Conservation (phyloP, 2,797 vertebrate species). For the Leptatherina wallacei region DNA sequence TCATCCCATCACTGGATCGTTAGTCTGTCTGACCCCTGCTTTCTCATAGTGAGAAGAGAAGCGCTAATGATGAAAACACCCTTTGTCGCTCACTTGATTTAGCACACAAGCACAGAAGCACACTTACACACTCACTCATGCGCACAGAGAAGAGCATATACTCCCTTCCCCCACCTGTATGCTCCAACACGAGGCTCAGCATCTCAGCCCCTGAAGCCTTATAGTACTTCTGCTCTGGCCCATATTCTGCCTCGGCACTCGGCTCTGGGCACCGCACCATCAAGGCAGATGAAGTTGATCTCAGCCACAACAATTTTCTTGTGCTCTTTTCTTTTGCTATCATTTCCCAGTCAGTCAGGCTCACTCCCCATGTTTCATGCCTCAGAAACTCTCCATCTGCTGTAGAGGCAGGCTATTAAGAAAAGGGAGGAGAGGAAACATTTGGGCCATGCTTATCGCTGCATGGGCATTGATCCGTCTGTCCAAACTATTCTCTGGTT, state of each 20-base stretch:
- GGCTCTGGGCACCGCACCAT: constrained; percentile 60
- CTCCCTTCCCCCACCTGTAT: constrained; percentile 61
- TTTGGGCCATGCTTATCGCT: constrained; percentile 48
- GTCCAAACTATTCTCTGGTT: constrained; percentile 22
- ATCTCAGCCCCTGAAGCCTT: constrained; percentile 42
- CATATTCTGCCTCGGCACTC: constrained; percentile 59
- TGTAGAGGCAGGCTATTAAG: constrained; percentile 46
- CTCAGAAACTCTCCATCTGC: constrained; percentile 76
- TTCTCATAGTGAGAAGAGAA: constrained; percentile 60
- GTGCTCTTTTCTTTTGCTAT: constrained; percentile 36
- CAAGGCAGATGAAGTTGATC: constrained; percentile 48
- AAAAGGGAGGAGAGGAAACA: constrained; percentile 42
- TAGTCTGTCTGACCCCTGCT: constrained; percentile 71
- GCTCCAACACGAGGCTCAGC: constrained; percentile 34
- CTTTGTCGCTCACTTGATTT: constrained; percentile 46
- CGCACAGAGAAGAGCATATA: constrained; percentile 21
- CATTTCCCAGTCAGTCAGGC: constrained; percentile 41
- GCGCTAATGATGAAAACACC: constrained; percentile 62
- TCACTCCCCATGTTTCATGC: constrained; percentile 63
- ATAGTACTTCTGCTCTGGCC: constrained; percentile 47
- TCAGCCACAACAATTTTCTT: constrained; percentile 60
- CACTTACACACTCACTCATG: constrained; percentile 14
- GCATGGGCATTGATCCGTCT: constrained; percentile 47
- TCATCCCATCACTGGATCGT: constrained; percentile 71
- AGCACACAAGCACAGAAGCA: constrained; percentile 31